Evolutionary conservation across 64 coral and sea anemone species (phyloP).

Genomic region (Montipora sp.): DNA sequence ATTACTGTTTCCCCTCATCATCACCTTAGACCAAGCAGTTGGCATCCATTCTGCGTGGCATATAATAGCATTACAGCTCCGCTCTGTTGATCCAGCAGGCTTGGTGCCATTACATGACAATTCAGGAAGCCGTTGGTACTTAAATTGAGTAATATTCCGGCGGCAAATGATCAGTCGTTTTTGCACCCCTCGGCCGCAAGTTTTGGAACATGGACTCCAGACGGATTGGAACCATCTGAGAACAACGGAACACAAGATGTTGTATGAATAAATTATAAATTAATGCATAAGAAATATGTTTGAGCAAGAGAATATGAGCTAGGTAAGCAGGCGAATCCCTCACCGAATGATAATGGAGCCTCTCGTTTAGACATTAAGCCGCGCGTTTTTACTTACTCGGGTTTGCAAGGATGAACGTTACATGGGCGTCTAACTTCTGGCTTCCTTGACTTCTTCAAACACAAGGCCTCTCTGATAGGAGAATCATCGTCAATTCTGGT

Average conservation of each 20-base stretch:
- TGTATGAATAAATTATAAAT: neutral
- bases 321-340: too few species aligned
- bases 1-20: neutral
- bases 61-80: constrained; percentile 15
- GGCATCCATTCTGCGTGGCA: constrained; percentile 46
- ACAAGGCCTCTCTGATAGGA: neutral
- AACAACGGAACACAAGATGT: neutral
- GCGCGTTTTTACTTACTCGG: constrained; percentile 12
- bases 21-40: constrained; percentile 38
- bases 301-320: neutral
- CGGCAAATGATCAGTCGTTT: constrained; percentile 24
- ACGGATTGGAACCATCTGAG: constrained; percentile 39
- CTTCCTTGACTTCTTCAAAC: constrained; percentile 5
- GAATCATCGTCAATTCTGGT: constrained; percentile 45
- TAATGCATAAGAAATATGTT: too few species aligned
- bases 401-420: constrained; percentile 29
- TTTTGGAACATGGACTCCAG: constrained; percentile 34
- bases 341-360: too few species aligned
- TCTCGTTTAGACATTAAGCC: neutral
- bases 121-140: constrained; percentile 16
- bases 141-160: neutral
- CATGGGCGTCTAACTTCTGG: constrained; percentile 21
- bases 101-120: constrained; percentile 22
- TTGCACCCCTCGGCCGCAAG: constrained; percentile 44
- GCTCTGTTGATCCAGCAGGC: constrained; percentile 4